phyloP scores from a whole-genome alignment of 2,888 invertebrate species.

The Mellilla xanthometata region DNA sequence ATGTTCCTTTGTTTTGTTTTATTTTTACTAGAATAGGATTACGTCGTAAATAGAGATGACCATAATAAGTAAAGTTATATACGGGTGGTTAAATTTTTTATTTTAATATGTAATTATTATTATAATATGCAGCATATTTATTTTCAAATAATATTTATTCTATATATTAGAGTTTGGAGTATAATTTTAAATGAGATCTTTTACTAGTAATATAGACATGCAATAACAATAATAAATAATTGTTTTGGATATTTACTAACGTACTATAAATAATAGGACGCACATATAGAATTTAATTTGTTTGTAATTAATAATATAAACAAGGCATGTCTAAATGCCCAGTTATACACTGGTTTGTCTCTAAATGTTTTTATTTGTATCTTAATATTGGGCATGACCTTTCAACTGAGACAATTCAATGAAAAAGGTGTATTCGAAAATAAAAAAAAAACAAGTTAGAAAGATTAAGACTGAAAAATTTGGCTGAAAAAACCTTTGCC shows the following conservation, averaged over 20 bases:
- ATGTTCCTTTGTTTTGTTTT: constrained; percentile 38
- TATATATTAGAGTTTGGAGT: constrained; percentile 13
- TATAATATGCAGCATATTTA: constrained; percentile 2
- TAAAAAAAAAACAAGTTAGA: constrained; percentile 54
- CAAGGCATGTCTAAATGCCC: constrained; percentile 36
- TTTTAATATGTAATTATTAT: constrained; percentile 26
- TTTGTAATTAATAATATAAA: constrained; percentile 21
- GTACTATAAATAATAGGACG: constrained; percentile 39
- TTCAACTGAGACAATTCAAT: constrained; percentile 34
- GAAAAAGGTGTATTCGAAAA: constrained; percentile 47
- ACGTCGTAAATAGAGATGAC: constrained; percentile 69
- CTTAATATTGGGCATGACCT: constrained; percentile 51
- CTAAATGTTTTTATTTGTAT: constrained; percentile 17
- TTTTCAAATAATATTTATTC: constrained; percentile 6
- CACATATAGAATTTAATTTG: constrained; percentile 44
- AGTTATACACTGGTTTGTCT: constrained; percentile 12
- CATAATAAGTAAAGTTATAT: constrained; percentile 57
- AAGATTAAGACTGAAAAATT: constrained; percentile 79
- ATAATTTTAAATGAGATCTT: constrained; percentile 9
- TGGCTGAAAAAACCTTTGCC: constrained; percentile 60
- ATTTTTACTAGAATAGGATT: constrained; percentile 40
- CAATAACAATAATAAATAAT: constrained; percentile 18
- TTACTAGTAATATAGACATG: constrained; percentile 17
- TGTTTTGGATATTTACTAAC: constrained; percentile 31
- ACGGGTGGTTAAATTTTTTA: constrained; percentile 70